Percentiles rank a stretch among this genome's conserved stretches.
These are phyloP conservation scores for Fulica atra DNA, from an alignment of 2,113 vertebrate species.

Conservation along the genomic window DNA sequence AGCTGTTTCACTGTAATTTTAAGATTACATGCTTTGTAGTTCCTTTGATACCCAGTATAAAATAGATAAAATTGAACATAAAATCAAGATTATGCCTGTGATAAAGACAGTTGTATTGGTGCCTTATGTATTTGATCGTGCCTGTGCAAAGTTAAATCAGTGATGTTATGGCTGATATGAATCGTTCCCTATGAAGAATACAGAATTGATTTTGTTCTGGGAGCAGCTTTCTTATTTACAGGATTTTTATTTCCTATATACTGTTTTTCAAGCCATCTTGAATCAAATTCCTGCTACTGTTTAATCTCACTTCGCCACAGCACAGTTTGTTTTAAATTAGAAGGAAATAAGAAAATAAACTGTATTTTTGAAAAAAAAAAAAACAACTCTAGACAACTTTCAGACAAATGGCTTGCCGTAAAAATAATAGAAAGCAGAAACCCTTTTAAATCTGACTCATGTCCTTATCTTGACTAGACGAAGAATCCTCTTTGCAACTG, in stretches of 20 bases:
- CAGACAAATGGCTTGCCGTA: not conserved
- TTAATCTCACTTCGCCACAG: not conserved
- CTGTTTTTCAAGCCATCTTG: not conserved
- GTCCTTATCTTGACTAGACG: not conserved
- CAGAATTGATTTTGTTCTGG: not conserved
- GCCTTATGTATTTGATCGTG: not conserved
- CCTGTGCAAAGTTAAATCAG: not conserved
- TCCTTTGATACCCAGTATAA: not conserved
- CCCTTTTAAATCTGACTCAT: accelerated
- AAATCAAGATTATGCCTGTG: not conserved
- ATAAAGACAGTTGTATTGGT: not conserved
- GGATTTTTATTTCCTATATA: not conserved
- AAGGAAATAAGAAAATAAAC: not conserved
- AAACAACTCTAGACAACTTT: not conserved
- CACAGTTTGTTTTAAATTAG: not conserved
- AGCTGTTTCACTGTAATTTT: not conserved
- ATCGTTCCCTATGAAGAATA: not conserved
- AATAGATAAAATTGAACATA: not conserved
- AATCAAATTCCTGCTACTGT: not conserved
- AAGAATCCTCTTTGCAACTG: not conserved
- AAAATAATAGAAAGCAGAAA: not conserved
- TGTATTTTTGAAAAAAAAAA: not conserved
- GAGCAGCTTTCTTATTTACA: not conserved
- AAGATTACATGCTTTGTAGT: not conserved
- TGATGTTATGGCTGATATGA: not conserved